Evolutionary conservation across 2,888 invertebrate species (phyloP), one percentile per base, ranked within the genome.

Genomic region (Pimpla rufipes): DNA sequence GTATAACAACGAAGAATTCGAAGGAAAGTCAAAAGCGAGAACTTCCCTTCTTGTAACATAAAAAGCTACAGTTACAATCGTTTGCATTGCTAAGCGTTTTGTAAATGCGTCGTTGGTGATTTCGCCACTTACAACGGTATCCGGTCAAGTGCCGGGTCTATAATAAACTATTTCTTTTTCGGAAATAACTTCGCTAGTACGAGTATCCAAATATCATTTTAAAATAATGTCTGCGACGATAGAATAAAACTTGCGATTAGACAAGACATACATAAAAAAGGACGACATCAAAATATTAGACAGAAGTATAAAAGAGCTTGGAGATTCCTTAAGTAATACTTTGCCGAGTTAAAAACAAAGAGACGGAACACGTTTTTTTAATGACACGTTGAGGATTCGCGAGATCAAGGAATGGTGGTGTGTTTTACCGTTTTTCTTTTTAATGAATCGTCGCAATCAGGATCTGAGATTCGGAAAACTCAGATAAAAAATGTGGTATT

Each of bases 281-380:
- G 52, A 52, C 35, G 35, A 37, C 59, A 37, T 62, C 18, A 42
- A 64, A 45, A 64, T 50, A 52, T 67, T 67, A 21, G 52, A 68
- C 18, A 57, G 42, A 74, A 35, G 45, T 59, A 45, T 35, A 59
- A 59, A 73, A 73, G 45, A 45, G 59, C 42, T 35, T 47, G 13
- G 67, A 78, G 73, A 76, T 83, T 83, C 66, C 59, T 83, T 83
- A 83, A 83, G 83, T 83, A 83, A 79, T 66, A 71, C 79, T 59
- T 76, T 66, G 83, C 83, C 83, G 57, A 52, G 71, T 57, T 79
- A 18, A 62, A 67, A 73, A 35, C 29, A 45, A 40, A 73, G 57
- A 57, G 57, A 52, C 68, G 23, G 10, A 52, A 23, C 21, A 64
- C 18, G 45, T 40, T 45, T 47, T 45, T 37, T 11, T 3, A 75